Percentiles rank a stretch among this genome's conserved stretches.
Evolutionary conservation across 2,113 vertebrate species (phyloP).

Genomic region (Erythrocebus patas): DNA sequence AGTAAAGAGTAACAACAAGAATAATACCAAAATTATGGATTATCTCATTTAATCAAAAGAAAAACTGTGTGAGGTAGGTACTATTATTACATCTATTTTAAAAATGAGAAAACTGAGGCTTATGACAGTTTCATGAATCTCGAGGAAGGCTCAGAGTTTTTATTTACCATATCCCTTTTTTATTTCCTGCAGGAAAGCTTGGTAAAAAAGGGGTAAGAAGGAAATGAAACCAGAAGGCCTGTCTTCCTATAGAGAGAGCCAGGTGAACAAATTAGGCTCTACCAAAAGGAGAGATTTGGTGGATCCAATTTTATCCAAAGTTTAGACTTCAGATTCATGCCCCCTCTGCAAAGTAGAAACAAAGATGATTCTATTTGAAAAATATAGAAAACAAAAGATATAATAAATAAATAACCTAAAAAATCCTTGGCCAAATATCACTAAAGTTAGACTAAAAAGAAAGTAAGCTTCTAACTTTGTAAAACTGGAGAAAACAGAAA

Average conservation of each 20-base stretch:
- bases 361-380: not conserved
- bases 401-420: not conserved
- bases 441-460: not conserved
- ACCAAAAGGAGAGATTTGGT: not conserved
- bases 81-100: not conserved
- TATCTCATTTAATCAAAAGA: not conserved
- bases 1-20: not conserved
- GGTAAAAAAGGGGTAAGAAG: not conserved
- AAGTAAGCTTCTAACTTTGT: not conserved
- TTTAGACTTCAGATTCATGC: not conserved
- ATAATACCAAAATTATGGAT: not conserved
- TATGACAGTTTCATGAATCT: not conserved
- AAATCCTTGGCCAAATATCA: not conserved
- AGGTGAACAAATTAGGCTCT: not conserved
- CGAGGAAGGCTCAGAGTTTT: not conserved
- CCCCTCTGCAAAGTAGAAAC: not conserved
- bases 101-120: not conserved
- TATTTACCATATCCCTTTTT: not conserved
- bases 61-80: not conserved
- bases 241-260: not conserved
- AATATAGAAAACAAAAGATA: not conserved
- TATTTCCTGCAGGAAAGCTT: not conserved
- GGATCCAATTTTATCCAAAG: not conserved
- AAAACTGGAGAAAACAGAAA: constrained; percentile 27
- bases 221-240: not conserved